Evolutionary conservation across 1,140 invertebrate genomes (phyloP), one percentile per base, ranked within the genome.

Genomic region (Penaeus japonicus): DNA sequence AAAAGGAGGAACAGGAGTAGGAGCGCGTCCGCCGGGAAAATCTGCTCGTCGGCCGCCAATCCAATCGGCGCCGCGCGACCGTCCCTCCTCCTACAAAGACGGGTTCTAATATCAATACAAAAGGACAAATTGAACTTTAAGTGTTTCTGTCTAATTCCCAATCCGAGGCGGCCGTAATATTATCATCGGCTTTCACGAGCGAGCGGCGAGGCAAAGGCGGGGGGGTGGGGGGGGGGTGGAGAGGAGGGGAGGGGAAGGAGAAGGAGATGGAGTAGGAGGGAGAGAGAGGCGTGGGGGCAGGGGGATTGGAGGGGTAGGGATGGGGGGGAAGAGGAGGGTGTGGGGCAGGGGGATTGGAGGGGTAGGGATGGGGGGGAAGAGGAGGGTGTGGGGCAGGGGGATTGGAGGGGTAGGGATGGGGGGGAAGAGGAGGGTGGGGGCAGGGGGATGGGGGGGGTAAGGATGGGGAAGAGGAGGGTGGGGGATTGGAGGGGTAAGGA

Each of bases 61-160:
- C 39, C 39, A 39, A 39, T 39, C 12, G 39, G 1, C 39, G 39
- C 39, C 4, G 39, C 4, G 39, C 39, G 39, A 39, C 4, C 12
- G 39, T 39, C 12, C 39, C 39, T 39, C 39, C 79, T 39, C 39
- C 39, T 39, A 79, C 79, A 55, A 39, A 81, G 39, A 81, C 79
- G 55, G 39, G 55, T 54, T 53, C 79, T 24, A 18, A 81, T 54
- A 24, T 55, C 20, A 53, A 81, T 57, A 81, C 54, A 81, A 53
- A 81, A 53, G 54, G 47, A 24, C 53, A 81, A 53, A 81, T 57
- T 84, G 81, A 84, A 84, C 59, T 84, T 62, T 65, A 84, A 84
- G 81, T 84, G 81, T 47, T 70, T 70, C 81, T 65, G 70, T 84
- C 70, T 84, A 84, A 84, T 84, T 84, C 53, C 59, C 81, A 84